Base-by-base conservation (phyloP, 2,888 invertebrate genomes). In the Ceriagrion tenellum region DNA sequence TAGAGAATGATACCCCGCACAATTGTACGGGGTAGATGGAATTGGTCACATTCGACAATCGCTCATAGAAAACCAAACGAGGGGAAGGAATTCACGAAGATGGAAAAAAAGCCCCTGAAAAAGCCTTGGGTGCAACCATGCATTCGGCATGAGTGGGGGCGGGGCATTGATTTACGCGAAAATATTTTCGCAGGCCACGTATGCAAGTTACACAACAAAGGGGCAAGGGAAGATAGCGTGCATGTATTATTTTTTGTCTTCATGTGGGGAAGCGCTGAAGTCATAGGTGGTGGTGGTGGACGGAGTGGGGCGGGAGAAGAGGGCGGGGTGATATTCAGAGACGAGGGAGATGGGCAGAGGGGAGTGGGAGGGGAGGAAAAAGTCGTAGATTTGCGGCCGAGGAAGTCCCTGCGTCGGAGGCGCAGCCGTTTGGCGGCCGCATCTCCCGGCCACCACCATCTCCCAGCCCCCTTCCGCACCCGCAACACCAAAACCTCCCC, bases 171-270 rank as follows among this genome's bases (percentile, higher is more conserved):
- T 35, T 69, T 26, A 26, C n/a, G n/a, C 69, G 69, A 69, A n/a
- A 69, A 69, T 69, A 69, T 69, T 81, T 81, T 81, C 35, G 30
- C 81, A 30, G 81, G 81, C 30, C 18, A 81, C 35, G 35, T 81
- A 4, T 12, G 12, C 6, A 35, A 18, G 81, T 81, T 81, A 35
- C 81, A 35, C 81, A 30, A 81, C 30, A 35, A 35, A 69, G 10
- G 3, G 35, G 81, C 35, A 16, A 81, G 35, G 81, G 30, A 16
- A 59, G 30, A 26, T 13, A 35, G 16, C 30, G n/a, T 81, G 18
- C 35, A 59, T 59, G 81, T 35, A 81, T 81, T 35, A 81, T 81
- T 81, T 81, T 81, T 81, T 81, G 81, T 81, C 81, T 81, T 18
- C 10, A 30, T 35, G 81, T 18, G 35, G 30, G n/a, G 81, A 18